Percentiles rank a stretch among this genome's conserved stretches.
Conservation (phyloP, 2,888 invertebrate genomes). For the Torymus texanus region DNA sequence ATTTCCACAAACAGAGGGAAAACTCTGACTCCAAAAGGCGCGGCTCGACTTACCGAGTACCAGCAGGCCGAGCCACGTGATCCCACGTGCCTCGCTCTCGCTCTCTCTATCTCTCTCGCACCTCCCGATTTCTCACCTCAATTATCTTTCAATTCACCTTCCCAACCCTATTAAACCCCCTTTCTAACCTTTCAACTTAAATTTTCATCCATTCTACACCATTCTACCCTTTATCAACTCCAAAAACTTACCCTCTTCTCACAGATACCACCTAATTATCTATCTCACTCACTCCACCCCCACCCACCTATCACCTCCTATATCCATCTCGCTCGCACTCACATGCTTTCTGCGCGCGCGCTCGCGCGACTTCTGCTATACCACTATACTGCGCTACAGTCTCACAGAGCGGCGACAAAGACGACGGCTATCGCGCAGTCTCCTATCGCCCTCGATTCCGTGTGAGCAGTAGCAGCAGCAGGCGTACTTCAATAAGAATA, state of each 20-base stretch:
- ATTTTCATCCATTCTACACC: too few species aligned
- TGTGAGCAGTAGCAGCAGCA: too few species aligned
- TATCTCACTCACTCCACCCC: constrained; percentile 7
- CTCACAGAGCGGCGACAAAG: too few species aligned
- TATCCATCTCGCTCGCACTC: constrained; percentile 42
- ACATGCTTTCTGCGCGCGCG: background rate
- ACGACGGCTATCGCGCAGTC: constrained; percentile 5
- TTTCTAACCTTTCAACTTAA: background rate
- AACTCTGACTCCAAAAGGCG: background rate
- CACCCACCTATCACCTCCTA: constrained; percentile 11
- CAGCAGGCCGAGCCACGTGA: constrained; percentile 64
- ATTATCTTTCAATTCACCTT: background rate
- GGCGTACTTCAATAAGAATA: too few species aligned
- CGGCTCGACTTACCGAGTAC: constrained; percentile 25
- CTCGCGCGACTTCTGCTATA: constrained; percentile 44
- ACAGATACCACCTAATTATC: background rate
- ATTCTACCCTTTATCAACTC: too few species aligned
- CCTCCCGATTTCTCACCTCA: background rate
- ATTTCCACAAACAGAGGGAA: background rate
- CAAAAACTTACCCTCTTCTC: background rate
- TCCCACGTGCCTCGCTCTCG: constrained; percentile 66
- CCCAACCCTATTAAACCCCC: background rate
- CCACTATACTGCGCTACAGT: constrained; percentile 29
- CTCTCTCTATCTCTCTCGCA: constrained; percentile 55
- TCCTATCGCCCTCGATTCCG: too few species aligned